Conservation (phyloP, 2,888 invertebrate genomes). For the Auanema freiburgensis region DNA sequence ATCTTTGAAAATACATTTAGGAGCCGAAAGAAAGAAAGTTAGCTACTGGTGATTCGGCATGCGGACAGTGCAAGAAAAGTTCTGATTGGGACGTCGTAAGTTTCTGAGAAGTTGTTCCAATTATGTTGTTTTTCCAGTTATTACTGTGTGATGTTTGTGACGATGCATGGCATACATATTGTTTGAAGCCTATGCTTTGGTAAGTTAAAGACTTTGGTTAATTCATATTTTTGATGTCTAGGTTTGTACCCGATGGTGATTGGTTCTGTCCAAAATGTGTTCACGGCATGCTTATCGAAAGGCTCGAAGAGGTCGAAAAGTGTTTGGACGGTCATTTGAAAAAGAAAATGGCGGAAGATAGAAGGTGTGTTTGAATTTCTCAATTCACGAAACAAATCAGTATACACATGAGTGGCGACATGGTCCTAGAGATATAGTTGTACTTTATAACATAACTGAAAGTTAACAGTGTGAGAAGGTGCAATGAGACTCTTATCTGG, state of each 20-base stretch:
- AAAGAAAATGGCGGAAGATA: constrained; percentile 75
- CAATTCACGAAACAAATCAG: not conserved
- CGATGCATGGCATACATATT: constrained; percentile 92
- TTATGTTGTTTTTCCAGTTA: constrained; percentile 71
- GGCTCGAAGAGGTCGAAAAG: constrained; percentile 74
- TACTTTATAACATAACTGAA: not conserved
- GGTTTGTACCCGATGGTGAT: constrained; percentile 87
- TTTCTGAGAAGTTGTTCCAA: not conserved
- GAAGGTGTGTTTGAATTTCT: constrained; percentile 66
- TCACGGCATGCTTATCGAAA: constrained; percentile 78
- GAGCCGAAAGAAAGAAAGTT: constrained; percentile 62
- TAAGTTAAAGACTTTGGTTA: constrained; percentile 48
- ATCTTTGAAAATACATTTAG: constrained; percentile 22
- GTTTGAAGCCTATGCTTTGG: constrained; percentile 86
- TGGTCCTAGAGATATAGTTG: not conserved
- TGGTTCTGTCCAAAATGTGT: constrained; percentile 98
- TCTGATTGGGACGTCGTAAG: constrained; percentile 86
- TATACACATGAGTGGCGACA: not conserved
- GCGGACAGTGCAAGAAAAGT: constrained; percentile 84
- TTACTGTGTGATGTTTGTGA: constrained; percentile 93
- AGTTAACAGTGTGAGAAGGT: not conserved
- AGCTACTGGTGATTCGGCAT: constrained; percentile 75
- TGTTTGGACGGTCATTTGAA: constrained; percentile 64
- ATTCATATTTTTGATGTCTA: not conserved
- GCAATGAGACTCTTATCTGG: not conserved